These are phyloP conservation scores for Drosophila ochracea DNA, from an alignment of 2,888 invertebrate species.

Conservation along the genomic window DNA sequence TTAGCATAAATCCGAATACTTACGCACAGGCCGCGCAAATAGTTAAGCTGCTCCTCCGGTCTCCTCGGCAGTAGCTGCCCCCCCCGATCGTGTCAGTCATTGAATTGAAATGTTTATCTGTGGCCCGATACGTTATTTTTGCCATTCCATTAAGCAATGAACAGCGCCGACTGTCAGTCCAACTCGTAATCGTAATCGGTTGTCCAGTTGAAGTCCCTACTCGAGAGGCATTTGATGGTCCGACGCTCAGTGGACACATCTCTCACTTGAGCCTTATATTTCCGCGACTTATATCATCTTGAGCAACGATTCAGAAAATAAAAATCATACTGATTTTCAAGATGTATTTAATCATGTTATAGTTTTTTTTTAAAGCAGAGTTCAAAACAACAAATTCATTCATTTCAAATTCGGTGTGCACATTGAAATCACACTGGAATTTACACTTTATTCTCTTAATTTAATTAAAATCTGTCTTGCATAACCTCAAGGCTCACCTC, in stretches of 20 bases:
- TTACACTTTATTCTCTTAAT: neutral
- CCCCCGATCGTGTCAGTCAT: constrained; percentile 24
- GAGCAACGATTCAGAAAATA: too few relatives aligned
- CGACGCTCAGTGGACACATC: neutral
- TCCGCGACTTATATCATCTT: neutral
- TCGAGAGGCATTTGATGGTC: neutral
- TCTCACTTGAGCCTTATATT: neutral
- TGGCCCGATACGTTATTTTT: constrained; percentile 23
- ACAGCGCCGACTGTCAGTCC: neutral
- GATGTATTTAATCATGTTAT: neutral
- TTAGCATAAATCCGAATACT: constrained; percentile 56
- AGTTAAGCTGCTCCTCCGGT: constrained; percentile 11
- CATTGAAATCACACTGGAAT: neutral
- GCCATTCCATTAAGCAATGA: constrained; percentile 61
- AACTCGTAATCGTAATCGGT: neutral
- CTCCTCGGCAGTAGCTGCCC: neutral
- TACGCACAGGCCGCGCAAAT: constrained; percentile 25
- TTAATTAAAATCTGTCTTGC: neutral
- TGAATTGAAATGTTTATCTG: constrained; percentile 30
- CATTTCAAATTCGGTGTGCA: neutral
- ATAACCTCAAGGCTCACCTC: neutral
- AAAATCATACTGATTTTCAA: neutral
- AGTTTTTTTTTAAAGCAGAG: neutral
- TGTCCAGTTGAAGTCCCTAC: constrained; percentile 21
- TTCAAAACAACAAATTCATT: neutral